phyloP scores from a whole-genome alignment of 2,113 vertebrate species.

The Nothocercus nigrocapillus region DNA sequence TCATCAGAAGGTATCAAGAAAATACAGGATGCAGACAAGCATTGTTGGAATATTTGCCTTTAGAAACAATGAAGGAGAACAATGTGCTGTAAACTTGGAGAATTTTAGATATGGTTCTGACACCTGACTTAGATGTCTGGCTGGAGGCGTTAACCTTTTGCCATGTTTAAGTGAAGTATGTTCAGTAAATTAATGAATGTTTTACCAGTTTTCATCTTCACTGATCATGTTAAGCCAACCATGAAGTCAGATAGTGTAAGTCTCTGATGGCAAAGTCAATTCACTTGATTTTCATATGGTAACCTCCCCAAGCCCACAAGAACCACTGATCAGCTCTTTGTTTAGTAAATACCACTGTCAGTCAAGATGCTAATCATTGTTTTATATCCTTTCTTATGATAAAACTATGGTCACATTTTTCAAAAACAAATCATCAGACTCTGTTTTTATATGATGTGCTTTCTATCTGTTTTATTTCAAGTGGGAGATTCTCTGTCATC shows the following conservation, averaged over 20 bases:
- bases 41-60: background rate
- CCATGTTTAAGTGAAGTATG: background rate
- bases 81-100: background rate
- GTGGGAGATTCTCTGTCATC: no score
- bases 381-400: background rate
- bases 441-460: no score
- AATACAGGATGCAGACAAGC: background rate
- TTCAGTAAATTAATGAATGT: background rate
- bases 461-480: no score
- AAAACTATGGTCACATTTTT: background rate
- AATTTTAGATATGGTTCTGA: background rate
- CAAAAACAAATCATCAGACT: background rate
- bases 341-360: background rate
- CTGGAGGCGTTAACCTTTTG: background rate
- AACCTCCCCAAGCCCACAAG: background rate
- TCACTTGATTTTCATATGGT: background rate
- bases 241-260: background rate
- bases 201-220: background rate
- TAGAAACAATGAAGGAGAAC: background rate
- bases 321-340: no score
- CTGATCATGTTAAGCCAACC: background rate
- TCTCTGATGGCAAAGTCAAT: background rate
- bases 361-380: background rate
- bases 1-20: background rate
- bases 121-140: background rate